Percentiles rank a stretch among this genome's conserved stretches.
Evolutionary conservation across 2,113 vertebrate species (phyloP).

Genomic region (Onychorhynchus coronatus): DNA sequence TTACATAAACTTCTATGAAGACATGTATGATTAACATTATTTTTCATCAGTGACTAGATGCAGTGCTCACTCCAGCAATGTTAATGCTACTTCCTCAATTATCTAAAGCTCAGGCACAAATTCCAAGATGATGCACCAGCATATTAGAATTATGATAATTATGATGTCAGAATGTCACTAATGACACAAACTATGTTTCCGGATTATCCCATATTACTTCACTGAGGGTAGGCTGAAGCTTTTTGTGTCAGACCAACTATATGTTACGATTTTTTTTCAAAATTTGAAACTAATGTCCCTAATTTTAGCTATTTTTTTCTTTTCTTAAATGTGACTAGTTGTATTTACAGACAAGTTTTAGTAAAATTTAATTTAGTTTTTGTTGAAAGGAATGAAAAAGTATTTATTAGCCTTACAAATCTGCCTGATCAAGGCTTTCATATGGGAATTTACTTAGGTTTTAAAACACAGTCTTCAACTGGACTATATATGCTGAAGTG

Average conservation of each 20-base stretch:
- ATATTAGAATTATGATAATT: not conserved
- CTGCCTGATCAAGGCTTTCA: not conserved
- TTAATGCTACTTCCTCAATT: not conserved
- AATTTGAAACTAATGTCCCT: not conserved
- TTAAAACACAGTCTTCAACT: not conserved
- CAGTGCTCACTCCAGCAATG: not conserved
- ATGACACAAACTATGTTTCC: not conserved
- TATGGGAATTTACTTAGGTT: not conserved
- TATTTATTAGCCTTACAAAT: not conserved
- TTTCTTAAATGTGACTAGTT: not conserved
- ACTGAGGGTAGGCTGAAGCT: not conserved
- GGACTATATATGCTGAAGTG: rapidly evolving
- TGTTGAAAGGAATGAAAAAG: not conserved
- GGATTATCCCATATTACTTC: not conserved
- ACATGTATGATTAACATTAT: not conserved
- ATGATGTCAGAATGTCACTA: not conserved
- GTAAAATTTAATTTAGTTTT: not conserved
- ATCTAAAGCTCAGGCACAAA: not conserved
- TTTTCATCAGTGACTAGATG: not conserved
- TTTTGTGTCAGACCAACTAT: not conserved
- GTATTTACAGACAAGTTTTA: not conserved
- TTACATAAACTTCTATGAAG: not conserved
- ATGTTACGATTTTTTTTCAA: not conserved
- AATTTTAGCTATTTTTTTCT: not conserved
- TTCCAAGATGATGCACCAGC: not conserved